Percentiles rank a stretch among this genome's conserved stretches.
phyloP scores from a whole-genome alignment of 2,113 vertebrate species.

The Caranx melampygus region DNA sequence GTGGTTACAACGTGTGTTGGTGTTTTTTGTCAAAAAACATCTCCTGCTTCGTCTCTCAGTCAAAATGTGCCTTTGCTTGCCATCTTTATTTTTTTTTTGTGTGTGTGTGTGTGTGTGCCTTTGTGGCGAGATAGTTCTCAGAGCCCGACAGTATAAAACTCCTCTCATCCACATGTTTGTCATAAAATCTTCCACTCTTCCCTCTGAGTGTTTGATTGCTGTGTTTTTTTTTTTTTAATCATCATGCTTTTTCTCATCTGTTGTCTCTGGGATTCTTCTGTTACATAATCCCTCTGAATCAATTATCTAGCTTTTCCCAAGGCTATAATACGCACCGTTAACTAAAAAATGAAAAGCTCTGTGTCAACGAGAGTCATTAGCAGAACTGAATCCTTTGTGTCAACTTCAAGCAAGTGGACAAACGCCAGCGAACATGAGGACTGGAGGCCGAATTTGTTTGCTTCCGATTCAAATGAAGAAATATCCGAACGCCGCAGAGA shows the following conservation, averaged over 20 bases:
- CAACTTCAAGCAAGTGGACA: neutral
- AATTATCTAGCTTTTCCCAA: neutral
- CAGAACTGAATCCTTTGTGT: neutral
- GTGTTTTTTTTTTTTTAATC: neutral
- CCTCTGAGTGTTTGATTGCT: neutral
- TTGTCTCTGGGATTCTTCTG: neutral
- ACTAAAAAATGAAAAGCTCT: neutral
- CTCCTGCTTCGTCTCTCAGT: neutral
- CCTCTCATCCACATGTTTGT: neutral
- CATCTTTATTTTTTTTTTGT: neutral
- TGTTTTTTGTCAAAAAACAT: slow-evolving; percentile 10
- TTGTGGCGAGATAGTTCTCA: neutral
- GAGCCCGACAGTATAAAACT: neutral
- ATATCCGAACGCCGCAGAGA: neutral
- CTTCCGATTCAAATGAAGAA: neutral
- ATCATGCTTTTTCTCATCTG: neutral
- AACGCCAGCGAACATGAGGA: neutral
- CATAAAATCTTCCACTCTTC: neutral
- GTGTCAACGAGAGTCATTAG: neutral
- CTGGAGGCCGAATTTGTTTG: neutral
- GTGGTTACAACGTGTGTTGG: neutral
- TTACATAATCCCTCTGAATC: neutral
- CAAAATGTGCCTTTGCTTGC: neutral
- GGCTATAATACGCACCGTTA: neutral
- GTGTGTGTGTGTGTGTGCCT: neutral